phyloP scores from a whole-genome alignment of 2,888 invertebrate species.

The Iphiclides podalirius region DNA sequence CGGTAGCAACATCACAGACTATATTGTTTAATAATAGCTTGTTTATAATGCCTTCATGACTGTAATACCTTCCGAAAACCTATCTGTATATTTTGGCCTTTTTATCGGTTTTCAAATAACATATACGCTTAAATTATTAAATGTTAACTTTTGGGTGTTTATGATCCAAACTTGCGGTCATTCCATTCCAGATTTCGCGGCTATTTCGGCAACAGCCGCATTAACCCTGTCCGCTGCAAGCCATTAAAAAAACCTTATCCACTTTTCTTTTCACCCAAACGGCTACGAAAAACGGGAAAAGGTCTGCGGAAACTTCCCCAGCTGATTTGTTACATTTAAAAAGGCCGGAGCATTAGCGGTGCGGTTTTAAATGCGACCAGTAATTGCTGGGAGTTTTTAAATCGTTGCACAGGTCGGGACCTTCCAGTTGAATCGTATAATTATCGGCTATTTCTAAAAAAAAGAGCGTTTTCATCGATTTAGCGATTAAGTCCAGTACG shows the following conservation, averaged over 20 bases:
- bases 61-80: no score
- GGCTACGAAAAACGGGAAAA: neutral
- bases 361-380: conserved; percentile 22
- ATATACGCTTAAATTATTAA: no score
- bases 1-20: no score
- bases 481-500: conserved; percentile 25
- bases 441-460: conserved; percentile 19
- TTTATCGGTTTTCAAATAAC: no score
- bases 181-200: no score
- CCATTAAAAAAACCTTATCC: neutral
- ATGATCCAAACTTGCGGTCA: no score
- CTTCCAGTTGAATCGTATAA: conserved; percentile 23
- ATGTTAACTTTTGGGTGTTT: no score
- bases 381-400: conserved; percentile 19
- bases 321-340: conserved; percentile 16
- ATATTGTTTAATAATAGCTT: no score
- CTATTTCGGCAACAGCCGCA: no score
- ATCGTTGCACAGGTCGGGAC: conserved; percentile 11
- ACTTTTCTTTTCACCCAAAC: neutral
- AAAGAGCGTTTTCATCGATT: conserved; percentile 26
- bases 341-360: conserved; percentile 9
- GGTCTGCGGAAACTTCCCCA: neutral
- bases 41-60: no score
- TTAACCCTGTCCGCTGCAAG: no score
- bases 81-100: no score